Base-by-base conservation (phyloP, 1,140 invertebrate genomes). In the Caenorhabditis tropicalis region DNA sequence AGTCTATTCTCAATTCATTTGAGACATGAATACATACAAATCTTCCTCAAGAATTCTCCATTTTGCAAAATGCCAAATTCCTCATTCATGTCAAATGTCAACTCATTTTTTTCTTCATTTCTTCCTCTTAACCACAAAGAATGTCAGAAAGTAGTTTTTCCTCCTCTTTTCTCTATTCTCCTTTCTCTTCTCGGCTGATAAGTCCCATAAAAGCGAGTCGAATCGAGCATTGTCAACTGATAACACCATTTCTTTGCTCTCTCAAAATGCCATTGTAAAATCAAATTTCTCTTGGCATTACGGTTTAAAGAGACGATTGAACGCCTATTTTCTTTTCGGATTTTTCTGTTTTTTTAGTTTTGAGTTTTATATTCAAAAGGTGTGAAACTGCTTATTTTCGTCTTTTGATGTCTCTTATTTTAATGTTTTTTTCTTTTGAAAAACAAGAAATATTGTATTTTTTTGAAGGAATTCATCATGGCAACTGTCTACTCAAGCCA, bases 191-290 rank as follows among this genome's bases (percentile, higher is more conserved):
- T 74, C 36, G 65, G 19, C 65, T 74, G 65, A 74, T 74, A 74
- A 74, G 65, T 74, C 65, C 36, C 65, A 74, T 74, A 74, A 74
- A 74, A 74, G 65, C 16, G 65, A 43, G 65, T 43, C 36, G 65
- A 74, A 74, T 74, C 65, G 21, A 43, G 65, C 65, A 43, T 74
- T 74, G 65, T 36, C 65, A 74, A 74, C 65, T 43, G 65, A 74
- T 74, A 74, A 74, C 65, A 39, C 33, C 19, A 33, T 74, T 74
- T 74, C 65, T 74, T 74, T 74, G 65, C 65, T 74, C 36, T 70
- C 60, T 36, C 60, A 70, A 70, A 70, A 70, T 74, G 65, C 36
- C 65, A 74, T 74, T 74, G 33, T 74, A 43, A 74, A 74, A 74
- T 74, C 65, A 74, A n/a, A 43, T 36, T 6, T n/a, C 33, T 24